These are phyloP conservation scores for Chrysodeixis includens DNA, from an alignment of 2,888 invertebrate species.

Conservation along the genomic window DNA sequence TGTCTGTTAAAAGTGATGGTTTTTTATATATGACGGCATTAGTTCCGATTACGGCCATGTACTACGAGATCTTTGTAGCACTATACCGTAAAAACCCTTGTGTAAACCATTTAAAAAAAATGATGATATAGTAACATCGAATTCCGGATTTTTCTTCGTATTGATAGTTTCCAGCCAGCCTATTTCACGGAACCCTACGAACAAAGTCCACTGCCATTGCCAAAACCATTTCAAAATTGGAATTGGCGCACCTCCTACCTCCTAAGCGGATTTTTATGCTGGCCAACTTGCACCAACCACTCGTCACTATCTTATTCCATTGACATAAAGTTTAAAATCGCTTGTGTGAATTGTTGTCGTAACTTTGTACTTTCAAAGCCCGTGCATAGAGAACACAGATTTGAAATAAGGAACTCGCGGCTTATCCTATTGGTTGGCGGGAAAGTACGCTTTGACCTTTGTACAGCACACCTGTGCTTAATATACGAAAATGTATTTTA, in stretches of 20 bases:
- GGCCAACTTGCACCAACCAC: constrained; percentile 51
- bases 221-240: constrained; percentile 84
- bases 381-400: constrained; percentile 80
- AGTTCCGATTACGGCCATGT: no score
- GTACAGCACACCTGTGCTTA: constrained; percentile 43
- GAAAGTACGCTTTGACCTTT: constrained; percentile 60
- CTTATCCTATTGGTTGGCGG: constrained; percentile 73
- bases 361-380: constrained; percentile 61
- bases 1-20: no score
- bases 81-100: no score
- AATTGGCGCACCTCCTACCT: constrained; percentile 77
- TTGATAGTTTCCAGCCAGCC: constrained; percentile 12
- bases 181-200: constrained; percentile 51
- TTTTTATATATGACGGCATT: no score
- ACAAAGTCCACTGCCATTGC: constrained; percentile 70
- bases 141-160: not conserved
- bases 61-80: no score
- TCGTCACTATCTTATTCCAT: constrained; percentile 30
- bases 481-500: constrained; percentile 28
- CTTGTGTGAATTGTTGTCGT: not conserved
- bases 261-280: constrained; percentile 79
- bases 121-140: no score
- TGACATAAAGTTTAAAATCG: constrained; percentile 52
- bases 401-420: constrained; percentile 78
- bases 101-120: no score